Percentiles rank a stretch among this genome's conserved stretches.
Conservation (phyloP, 2,113 vertebrate species). For the Colistium nudipinnis region DNA sequence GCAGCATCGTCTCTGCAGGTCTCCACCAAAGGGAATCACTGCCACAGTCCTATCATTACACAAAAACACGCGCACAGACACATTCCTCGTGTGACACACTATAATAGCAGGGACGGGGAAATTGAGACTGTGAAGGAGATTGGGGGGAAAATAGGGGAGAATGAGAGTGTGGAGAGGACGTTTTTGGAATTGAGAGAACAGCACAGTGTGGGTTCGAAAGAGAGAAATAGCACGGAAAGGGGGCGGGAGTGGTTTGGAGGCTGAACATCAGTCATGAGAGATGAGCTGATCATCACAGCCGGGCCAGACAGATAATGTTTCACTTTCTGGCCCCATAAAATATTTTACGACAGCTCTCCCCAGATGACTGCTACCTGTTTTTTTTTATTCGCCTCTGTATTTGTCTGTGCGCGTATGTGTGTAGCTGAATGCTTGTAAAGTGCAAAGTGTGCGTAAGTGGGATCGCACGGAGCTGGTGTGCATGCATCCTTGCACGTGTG, state of each 20-base stretch:
- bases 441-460: constrained; percentile 16
- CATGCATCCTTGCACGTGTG: constrained; percentile 28
- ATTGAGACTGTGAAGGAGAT: constrained; percentile 53
- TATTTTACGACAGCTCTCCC: constrained; percentile 60
- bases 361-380: constrained; percentile 59
- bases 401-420: constrained; percentile 18
- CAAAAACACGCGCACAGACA: constrained; percentile 25
- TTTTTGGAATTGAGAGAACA: constrained; percentile 1
- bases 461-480: neutral
- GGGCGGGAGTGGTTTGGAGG: constrained; percentile 26
- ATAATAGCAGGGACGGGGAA: constrained; percentile 47
- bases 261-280: constrained; percentile 56
- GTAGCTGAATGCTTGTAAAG: constrained; percentile 25
- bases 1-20: constrained; percentile 39
- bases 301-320: constrained; percentile 67
- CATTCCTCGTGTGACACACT: constrained; percentile 27
- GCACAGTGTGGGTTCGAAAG: neutral
- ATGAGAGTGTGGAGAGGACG: neutral
- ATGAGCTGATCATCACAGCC: constrained; percentile 57
- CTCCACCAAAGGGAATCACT: constrained; percentile 46
- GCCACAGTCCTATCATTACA: constrained; percentile 7
- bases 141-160: constrained; percentile 18
- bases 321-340: constrained; percentile 68
- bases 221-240: neutral
- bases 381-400: constrained; percentile 64